Evolutionary conservation across 2,888 invertebrate species (phyloP).

Genomic region (Hypsopygia costalis): DNA sequence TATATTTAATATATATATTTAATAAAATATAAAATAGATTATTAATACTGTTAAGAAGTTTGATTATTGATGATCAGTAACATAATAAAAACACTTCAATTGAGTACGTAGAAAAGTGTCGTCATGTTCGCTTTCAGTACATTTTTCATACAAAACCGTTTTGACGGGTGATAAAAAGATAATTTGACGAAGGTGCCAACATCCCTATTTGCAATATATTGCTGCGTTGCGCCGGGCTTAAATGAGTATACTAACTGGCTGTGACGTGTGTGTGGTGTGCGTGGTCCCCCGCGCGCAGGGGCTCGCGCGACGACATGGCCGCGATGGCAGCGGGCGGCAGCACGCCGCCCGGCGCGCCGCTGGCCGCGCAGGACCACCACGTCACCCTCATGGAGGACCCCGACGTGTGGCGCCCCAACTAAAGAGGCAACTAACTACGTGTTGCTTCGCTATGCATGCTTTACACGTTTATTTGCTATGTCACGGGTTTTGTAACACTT

Average conservation of each 20-base stretch:
- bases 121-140: too few species aligned
- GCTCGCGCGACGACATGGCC: slow-evolving; percentile 91
- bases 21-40: too few species aligned
- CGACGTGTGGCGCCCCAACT: slow-evolving; percentile 96
- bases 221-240: too few species aligned
- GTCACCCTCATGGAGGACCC: slow-evolving; percentile 95
- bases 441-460: slow-evolving; percentile 15
- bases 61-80: too few species aligned
- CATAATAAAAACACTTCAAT: too few species aligned
- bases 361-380: slow-evolving; percentile 81
- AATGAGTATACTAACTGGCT: slow-evolving; percentile 12
- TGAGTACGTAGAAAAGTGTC: too few species aligned
- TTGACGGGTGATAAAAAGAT: too few species aligned
- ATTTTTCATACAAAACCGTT: too few species aligned
- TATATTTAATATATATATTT: too few species aligned
- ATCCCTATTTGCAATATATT: too few species aligned
- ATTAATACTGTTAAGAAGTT: too few species aligned
- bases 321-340: slow-evolving; percentile 86
- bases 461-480: slow-evolving; percentile 6
- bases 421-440: slow-evolving; percentile 71
- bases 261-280: slow-evolving; percentile 21
- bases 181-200: too few species aligned
- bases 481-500: neutral
- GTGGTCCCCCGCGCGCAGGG: slow-evolving; percentile 74
- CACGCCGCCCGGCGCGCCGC: slow-evolving; percentile 81